These are phyloP conservation scores for Argopecten irradians DNA, from an alignment of 1,140 invertebrate genomes.

Conservation along the genomic window DNA sequence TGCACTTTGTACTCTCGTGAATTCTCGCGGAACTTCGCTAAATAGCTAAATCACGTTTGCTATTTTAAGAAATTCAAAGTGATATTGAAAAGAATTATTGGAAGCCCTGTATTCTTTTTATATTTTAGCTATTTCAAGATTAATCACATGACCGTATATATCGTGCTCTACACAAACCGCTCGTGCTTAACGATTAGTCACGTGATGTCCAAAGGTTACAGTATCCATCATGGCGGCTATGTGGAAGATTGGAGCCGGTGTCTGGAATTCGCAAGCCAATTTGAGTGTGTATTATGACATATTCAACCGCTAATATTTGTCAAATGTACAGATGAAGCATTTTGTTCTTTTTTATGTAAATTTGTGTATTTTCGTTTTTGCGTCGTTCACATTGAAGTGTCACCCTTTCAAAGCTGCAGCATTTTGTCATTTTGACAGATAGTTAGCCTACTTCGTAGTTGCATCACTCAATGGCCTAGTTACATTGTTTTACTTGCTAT, in stretches of 20 bases:
- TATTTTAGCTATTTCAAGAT: neutral
- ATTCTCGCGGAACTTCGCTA: slow-evolving; percentile 43
- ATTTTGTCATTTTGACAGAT: too few species aligned
- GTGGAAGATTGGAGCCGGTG: slow-evolving; percentile 22
- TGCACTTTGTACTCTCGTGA: slow-evolving; percentile 63
- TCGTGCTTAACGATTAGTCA: neutral
- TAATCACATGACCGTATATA: neutral
- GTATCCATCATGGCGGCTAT: slow-evolving; percentile 43
- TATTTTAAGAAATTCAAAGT: slow-evolving; percentile 30
- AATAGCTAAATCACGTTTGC: neutral
- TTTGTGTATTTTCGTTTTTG: too few species aligned
- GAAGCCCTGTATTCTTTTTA: neutral
- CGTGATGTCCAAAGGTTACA: slow-evolving; percentile 48
- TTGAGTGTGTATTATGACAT: slow-evolving; percentile 25
- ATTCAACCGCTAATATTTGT: neutral
- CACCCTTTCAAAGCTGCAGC: too few species aligned
- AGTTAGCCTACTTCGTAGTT: neutral
- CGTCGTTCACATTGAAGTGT: too few species aligned
- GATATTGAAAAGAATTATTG: neutral
- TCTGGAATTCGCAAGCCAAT: slow-evolving; percentile 20
- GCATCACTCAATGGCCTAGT: too few species aligned
- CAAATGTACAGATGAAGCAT: neutral
- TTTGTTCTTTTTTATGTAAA: neutral
- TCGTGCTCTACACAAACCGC: neutral
- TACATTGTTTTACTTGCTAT: too few species aligned